Percentiles rank a stretch among this genome's conserved stretches.
Evolutionary conservation across 2,797 vertebrate genomes (phyloP).

Genomic region (Oreochromis mossambicus): DNA sequence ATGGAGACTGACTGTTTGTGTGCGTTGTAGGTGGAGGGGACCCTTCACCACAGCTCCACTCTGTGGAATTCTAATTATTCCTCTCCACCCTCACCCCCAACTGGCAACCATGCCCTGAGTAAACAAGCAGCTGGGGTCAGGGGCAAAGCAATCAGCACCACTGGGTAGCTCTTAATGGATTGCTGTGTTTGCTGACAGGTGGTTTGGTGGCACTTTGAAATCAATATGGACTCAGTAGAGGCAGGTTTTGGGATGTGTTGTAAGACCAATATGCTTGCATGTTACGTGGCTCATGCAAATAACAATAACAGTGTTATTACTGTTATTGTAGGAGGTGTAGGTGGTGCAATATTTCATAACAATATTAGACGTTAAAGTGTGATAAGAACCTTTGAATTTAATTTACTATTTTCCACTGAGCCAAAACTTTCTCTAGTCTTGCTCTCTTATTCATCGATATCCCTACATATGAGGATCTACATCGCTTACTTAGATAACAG

Average conservation of each 20-base stretch:
- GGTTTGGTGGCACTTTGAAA: slow-evolving; percentile 43
- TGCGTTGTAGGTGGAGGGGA: slow-evolving; percentile 52
- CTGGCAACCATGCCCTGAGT: slow-evolving; percentile 70
- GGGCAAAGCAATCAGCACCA: slow-evolving; percentile 76
- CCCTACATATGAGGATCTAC: background rate
- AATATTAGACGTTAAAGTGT: background rate
- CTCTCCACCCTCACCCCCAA: slow-evolving; percentile 45
- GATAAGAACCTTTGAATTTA: background rate
- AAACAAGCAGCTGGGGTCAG: slow-evolving; percentile 74
- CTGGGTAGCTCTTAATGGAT: slow-evolving; percentile 64
- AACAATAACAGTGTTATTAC: background rate
- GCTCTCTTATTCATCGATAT: background rate
- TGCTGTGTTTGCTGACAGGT: slow-evolving; percentile 71
- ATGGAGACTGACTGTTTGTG: slow-evolving; percentile 67
- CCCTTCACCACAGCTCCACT: slow-evolving; percentile 55
- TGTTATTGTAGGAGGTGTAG: background rate
- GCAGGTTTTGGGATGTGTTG: background rate
- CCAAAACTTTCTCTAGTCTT: background rate
- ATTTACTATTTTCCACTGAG: background rate
- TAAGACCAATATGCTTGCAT: background rate
- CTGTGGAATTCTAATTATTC: slow-evolving; percentile 70
- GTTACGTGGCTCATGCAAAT: background rate
- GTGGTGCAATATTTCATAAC: background rate
- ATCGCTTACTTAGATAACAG: background rate
- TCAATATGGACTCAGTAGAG: slow-evolving; percentile 9